These are phyloP conservation scores for Lottia scabra DNA, from an alignment of 2,888 invertebrate species.

Conservation along the genomic window DNA sequence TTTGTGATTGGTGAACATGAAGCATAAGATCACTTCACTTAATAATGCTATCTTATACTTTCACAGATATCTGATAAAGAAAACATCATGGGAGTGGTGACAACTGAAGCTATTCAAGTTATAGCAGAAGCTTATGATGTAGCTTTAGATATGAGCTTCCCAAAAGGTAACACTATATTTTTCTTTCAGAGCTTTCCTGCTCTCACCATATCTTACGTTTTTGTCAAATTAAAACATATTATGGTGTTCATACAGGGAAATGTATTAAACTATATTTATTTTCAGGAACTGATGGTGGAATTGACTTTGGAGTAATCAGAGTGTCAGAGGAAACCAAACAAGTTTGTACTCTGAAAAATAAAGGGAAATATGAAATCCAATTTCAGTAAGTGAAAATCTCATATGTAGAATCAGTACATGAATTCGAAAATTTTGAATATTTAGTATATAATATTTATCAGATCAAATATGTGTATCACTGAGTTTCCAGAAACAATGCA, in stretches of 20 bases:
- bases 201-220: too few species aligned
- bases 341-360: constrained; percentile 68
- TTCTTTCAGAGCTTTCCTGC: too few species aligned
- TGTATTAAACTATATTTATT: not conserved
- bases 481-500: too few species aligned
- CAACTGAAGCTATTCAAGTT: constrained; percentile 65
- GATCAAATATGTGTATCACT: too few species aligned
- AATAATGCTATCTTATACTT: too few species aligned
- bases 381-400: constrained; percentile 67
- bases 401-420: too few species aligned
- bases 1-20: too few species aligned
- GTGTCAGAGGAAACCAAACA: constrained; percentile 68
- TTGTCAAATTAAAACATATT: too few species aligned
- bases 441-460: too few species aligned
- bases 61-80: constrained; percentile 65
- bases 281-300: constrained; percentile 68
- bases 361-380: constrained; percentile 69
- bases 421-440: too few species aligned
- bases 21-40: too few species aligned
- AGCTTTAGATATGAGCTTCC: constrained; percentile 69
- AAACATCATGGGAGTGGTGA: constrained; percentile 66
- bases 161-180: constrained; percentile 64
- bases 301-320: constrained; percentile 68
- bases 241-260: too few species aligned
- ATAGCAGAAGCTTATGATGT: constrained; percentile 70